Evolutionary conservation across 1,140 invertebrate species (phyloP).

Genomic region (Latrodectus geometricus): DNA sequence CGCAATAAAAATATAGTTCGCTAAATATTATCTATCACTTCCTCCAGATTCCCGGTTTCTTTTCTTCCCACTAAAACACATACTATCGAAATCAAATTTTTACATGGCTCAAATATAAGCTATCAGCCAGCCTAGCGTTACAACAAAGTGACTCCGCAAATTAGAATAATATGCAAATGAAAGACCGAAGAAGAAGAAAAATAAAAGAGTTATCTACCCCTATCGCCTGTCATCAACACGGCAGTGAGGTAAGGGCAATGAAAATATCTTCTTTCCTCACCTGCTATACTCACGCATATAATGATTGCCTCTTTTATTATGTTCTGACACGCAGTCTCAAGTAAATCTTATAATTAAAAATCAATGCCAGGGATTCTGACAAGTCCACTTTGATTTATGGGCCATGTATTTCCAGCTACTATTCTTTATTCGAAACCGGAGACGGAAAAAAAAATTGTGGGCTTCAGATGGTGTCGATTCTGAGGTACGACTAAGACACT

Average conservation of each 20-base stretch:
- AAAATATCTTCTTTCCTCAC: conserved; percentile 35
- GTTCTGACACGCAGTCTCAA: conserved; percentile 35
- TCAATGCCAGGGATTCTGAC: conserved; percentile 32
- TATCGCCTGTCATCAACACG: neutral
- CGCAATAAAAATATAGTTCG: too few species aligned
- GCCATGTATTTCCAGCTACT: neutral
- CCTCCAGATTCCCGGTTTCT: too few species aligned
- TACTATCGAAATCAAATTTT: neutral
- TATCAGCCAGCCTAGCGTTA: neutral
- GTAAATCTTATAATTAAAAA: conserved; percentile 51
- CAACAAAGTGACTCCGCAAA: neutral
- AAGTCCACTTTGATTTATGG: conserved; percentile 26
- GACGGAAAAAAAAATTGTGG: neutral
- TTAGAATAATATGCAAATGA: conserved; percentile 21
- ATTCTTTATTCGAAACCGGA: neutral
- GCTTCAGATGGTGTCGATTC: neutral
- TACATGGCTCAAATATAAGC: neutral
- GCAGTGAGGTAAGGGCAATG: neutral
- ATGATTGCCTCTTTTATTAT: conserved; percentile 36
- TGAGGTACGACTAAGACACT: too few species aligned
- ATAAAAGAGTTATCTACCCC: neutral
- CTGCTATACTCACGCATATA: neutral
- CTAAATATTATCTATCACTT: too few species aligned
- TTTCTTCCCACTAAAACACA: too few species aligned
- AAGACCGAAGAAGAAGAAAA: neutral